Evolutionary conservation across 1,140 invertebrate genomes (phyloP).

Genomic region (Archivesica marissinica): DNA sequence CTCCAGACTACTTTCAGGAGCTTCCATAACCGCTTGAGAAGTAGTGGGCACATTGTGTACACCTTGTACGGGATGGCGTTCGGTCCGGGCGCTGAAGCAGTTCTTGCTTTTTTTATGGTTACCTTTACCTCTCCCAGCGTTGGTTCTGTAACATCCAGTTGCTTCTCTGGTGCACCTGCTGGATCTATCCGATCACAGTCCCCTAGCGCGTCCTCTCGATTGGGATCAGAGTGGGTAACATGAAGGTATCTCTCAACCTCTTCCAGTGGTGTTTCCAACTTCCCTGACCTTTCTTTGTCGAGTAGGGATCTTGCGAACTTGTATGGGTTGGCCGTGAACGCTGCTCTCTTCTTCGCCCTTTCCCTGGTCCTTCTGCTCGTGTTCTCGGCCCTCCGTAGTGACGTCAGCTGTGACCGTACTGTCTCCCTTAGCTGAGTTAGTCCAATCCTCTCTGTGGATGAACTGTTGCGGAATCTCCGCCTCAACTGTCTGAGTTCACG

Average conservation of each 20-base stretch:
- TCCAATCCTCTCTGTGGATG: background rate
- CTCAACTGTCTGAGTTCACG: constrained; percentile 17
- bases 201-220: background rate
- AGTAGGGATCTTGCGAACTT: constrained; percentile 33
- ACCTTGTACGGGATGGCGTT: constrained; percentile 50
- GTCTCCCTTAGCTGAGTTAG: constrained; percentile 36
- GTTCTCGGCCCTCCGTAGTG: constrained; percentile 37
- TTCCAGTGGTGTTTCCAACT: constrained; percentile 9
- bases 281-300: constrained; percentile 26
- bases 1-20: constrained; percentile 38
- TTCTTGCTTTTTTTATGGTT: constrained; percentile 25
- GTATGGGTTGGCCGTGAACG: constrained; percentile 50
- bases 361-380: constrained; percentile 17
- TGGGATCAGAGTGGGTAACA: constrained; percentile 24
- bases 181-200: constrained; percentile 13
- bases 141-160: constrained; percentile 5
- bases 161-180: background rate
- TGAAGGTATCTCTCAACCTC: constrained; percentile 41
- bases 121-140: constrained; percentile 40
- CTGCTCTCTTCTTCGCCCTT: constrained; percentile 16
- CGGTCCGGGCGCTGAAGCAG: constrained; percentile 27
- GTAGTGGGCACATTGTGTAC: constrained; percentile 49
- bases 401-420: constrained; percentile 28
- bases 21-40: constrained; percentile 37
- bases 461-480: constrained; percentile 1